Evolutionary conservation across 2,113 vertebrate genomes (phyloP), one percentile per base, ranked within the genome.

Genomic region (Chloebia gouldiae): DNA sequence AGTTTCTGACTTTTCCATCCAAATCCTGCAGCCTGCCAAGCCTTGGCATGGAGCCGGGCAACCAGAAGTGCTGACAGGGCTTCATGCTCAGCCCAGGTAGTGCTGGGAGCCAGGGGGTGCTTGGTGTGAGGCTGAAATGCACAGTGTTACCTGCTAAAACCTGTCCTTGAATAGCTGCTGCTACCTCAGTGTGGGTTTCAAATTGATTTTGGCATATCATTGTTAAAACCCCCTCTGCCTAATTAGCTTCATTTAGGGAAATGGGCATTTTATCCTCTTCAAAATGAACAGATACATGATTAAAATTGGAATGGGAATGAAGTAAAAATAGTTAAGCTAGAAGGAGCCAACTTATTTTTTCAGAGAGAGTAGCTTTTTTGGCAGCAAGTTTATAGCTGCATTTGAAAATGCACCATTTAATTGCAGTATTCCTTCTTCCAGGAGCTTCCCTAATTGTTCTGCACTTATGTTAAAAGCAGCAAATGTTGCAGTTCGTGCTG

Each of bases 11-110:
- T 59, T 70, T 57, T 35, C 47, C 7, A 19, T 87, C 69, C 61
- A 75, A 78, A 51, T 31, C 44, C 37, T 14, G 33, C 39, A 66
- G 27, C 35, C 47, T 82, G 87, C 50, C 60, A 54, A 68, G 69
- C 35, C 72, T 76, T 2, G 2, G 66, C 60, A 19, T 0, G 0
- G 4, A 13, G 23, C 11, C 0, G 3, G 73, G 61, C 53, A 18
- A 6, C 33, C 28, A 10, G 54, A 61, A 21, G n/a, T 47, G 65
- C 92, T 71, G 81, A 28, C 30, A 16, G 80, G 23, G 80, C 76
- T 73, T 57, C 1, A 3, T 83, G 64, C 80, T 66, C 13, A 33
- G 39, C 27, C 51, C 50, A 15, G 31, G 47, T 10, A 7, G 33
- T 0, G 10, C 16, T 50, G 57, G 73, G 56, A 49, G 47, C 3